phyloP scores from a whole-genome alignment of 2,797 vertebrate genomes.

The Aplochiton taeniatus region DNA sequence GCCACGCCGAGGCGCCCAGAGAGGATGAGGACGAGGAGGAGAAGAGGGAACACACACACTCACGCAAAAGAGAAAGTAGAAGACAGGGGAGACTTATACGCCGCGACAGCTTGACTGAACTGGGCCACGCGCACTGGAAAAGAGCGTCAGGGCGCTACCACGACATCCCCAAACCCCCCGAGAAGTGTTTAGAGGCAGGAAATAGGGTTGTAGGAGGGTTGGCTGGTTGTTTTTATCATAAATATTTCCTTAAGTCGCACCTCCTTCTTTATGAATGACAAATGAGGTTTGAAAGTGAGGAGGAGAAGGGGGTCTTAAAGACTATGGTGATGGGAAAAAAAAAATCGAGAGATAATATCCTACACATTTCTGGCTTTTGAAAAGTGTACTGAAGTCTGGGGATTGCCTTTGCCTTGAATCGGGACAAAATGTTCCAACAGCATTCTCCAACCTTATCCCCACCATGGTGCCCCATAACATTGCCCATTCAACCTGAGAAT shows the following conservation, averaged over 20 bases:
- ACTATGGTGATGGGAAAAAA: too few relatives aligned
- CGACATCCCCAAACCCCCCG: conserved; percentile 34
- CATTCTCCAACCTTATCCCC: too few relatives aligned
- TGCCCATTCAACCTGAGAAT: too few relatives aligned
- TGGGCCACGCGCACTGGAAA: conserved; percentile 67
- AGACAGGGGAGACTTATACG: conserved; percentile 45
- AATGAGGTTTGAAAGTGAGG: background rate
- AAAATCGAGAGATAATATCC: too few relatives aligned
- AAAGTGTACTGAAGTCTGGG: too few relatives aligned
- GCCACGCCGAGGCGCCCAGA: conserved; percentile 27
- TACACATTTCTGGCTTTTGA: too few relatives aligned
- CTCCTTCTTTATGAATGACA: background rate
- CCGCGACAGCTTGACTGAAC: conserved; percentile 73
- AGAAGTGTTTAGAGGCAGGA: conserved; percentile 35
- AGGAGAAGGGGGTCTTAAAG: background rate
- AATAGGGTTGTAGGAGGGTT: conserved; percentile 26
- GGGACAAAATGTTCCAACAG: too few relatives aligned
- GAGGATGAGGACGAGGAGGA: conserved; percentile 1
- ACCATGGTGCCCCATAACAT: too few relatives aligned
- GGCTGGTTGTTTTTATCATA: background rate
- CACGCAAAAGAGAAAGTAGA: conserved; percentile 25
- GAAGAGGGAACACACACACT: conserved; percentile 24
- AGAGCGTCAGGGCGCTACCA: conserved; percentile 44
- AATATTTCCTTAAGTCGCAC: background rate
- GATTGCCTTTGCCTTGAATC: too few relatives aligned